These are phyloP conservation scores for Ptychadena robeensis DNA, from an alignment of 2,797 vertebrate genomes.

Conservation along the genomic window DNA sequence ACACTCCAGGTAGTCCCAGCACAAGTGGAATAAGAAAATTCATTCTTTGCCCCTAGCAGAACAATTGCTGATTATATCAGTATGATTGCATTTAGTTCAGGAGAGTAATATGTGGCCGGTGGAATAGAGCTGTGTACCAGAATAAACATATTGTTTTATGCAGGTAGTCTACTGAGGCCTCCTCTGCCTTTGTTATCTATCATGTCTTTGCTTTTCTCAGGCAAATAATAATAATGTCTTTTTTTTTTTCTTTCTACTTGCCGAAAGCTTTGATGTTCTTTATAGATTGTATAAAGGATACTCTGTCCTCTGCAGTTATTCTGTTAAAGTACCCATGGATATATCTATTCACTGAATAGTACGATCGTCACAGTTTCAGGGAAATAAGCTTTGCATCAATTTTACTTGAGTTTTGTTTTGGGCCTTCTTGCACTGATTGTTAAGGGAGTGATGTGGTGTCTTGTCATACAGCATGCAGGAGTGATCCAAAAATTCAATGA, in stretches of 20 bases:
- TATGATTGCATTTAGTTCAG: conserved; percentile 59
- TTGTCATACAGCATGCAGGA: not conserved
- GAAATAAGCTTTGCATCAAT: too few species aligned
- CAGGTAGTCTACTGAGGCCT: conserved; percentile 37
- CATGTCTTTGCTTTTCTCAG: conserved; percentile 47
- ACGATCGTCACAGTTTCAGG: not conserved
- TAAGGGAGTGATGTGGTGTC: not conserved
- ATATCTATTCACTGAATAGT: not conserved
- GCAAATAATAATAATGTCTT: conserved; percentile 41
- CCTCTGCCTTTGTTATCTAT: conserved; percentile 43
- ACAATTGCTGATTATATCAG: conserved; percentile 67
- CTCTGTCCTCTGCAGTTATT: not conserved
- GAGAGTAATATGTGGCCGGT: conserved; percentile 56
- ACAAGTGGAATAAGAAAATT: conserved; percentile 68
- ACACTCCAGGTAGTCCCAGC: conserved; percentile 70
- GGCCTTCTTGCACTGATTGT: too few species aligned
- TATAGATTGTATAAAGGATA: conserved; percentile 30
- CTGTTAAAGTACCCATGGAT: not conserved
- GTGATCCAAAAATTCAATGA: not conserved
- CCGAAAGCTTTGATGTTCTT: conserved; percentile 1
- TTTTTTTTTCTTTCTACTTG: conserved; percentile 15
- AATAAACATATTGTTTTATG: conserved; percentile 57
- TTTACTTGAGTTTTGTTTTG: not conserved
- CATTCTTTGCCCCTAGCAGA: conserved; percentile 68
- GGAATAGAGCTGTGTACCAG: conserved; percentile 52